Percentiles rank a stretch among this genome's conserved stretches.
These are phyloP conservation scores for Pristionchus fissidentatus DNA, from an alignment of 2,888 invertebrate species.

Conservation along the genomic window DNA sequence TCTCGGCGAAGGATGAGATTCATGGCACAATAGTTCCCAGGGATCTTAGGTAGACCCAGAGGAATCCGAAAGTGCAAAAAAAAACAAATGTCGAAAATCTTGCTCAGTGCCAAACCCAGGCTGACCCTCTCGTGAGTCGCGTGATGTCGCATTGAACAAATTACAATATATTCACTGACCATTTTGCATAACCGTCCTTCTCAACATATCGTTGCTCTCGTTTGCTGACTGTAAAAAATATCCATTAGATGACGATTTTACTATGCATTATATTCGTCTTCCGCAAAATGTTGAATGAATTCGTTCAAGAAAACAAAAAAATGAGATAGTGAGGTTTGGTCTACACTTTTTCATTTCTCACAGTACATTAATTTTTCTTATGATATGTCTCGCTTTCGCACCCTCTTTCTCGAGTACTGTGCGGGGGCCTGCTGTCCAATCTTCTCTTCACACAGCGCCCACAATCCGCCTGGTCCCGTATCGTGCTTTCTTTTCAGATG, in stretches of 20 bases:
- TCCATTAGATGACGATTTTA: too few species aligned
- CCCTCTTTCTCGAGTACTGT: slow-evolving; percentile 58
- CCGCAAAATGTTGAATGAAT: not conserved
- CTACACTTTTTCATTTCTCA: not conserved
- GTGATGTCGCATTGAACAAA: too few species aligned
- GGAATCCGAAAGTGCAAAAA: too few species aligned
- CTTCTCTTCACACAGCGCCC: slow-evolving; percentile 68
- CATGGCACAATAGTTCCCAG: too few species aligned
- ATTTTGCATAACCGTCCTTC: slow-evolving; percentile 45
- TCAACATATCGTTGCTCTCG: slow-evolving; percentile 35
- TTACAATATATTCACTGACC: not conserved
- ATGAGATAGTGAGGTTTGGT: too few species aligned
- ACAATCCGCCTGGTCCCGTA: slow-evolving; percentile 65
- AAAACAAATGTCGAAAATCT: too few species aligned
- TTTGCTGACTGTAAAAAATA: slow-evolving; percentile 7
- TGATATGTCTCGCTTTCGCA: not conserved
- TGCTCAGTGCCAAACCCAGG: too few species aligned
- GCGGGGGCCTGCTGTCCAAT: slow-evolving; percentile 66
- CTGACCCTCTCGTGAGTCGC: too few species aligned
- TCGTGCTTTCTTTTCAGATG: slow-evolving; percentile 68
- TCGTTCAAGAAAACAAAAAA: not conserved
- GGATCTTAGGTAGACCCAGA: too few species aligned
- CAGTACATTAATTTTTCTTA: too few species aligned
- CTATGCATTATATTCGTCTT: not conserved
- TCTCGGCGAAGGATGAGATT: too few species aligned